A percentile compares a stretch with the other conserved stretches of the same genome.
Conservation (phyloP, 2,113 vertebrate genomes). For the Corythornis cristatus region DNA sequence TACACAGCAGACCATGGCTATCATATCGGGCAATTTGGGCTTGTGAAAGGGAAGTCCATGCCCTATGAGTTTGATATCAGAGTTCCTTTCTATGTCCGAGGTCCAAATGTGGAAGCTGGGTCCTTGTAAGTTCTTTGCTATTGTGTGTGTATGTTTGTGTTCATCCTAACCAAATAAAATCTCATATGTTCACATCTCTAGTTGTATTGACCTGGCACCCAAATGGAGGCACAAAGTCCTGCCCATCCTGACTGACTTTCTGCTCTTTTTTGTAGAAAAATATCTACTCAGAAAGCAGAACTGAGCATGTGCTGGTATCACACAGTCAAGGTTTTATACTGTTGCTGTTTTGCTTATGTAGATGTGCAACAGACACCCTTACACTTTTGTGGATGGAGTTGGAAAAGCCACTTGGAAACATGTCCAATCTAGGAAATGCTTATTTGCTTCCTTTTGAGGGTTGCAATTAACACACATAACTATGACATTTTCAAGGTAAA, state of each 20-base stretch:
- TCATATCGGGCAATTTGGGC: slow-evolving; percentile 96
- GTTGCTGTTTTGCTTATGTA: not conserved
- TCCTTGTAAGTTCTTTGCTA: slow-evolving; percentile 82
- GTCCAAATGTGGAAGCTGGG: slow-evolving; percentile 93
- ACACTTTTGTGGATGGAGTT: not conserved
- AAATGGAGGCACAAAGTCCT: not conserved
- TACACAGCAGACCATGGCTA: slow-evolving; percentile 98
- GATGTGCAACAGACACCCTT: not conserved
- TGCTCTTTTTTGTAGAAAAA: not conserved
- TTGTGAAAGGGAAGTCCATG: slow-evolving; percentile 99
- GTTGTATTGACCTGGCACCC: not conserved
- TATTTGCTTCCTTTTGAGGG: not conserved
- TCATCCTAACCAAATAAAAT: not conserved
- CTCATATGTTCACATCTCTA: not conserved
- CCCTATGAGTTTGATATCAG: slow-evolving; percentile 97
- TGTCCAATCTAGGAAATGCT: not conserved
- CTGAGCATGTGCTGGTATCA: not conserved
- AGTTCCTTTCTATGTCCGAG: slow-evolving; percentile 93
- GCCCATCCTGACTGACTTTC: not conserved
- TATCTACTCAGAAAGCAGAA: not conserved
- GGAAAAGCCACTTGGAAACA: not conserved
- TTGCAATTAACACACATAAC: not conserved
- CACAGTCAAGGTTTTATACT: not conserved
- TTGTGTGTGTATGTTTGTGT: not conserved
- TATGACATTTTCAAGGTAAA: not conserved